These are phyloP conservation scores for Polylopha cassiicola DNA, from an alignment of 2,888 invertebrate species.

Conservation along the genomic window DNA sequence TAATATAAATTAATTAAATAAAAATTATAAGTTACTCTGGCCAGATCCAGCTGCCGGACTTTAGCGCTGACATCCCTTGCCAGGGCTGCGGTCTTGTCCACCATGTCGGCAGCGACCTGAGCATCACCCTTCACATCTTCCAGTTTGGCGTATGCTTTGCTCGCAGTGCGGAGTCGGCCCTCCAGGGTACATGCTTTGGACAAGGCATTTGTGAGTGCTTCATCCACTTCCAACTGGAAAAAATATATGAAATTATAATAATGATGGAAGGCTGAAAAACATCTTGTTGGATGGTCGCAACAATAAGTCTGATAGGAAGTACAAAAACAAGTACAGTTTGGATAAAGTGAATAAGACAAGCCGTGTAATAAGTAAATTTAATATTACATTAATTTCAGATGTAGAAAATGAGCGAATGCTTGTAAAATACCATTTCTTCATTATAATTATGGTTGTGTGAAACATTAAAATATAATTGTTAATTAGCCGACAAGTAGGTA, in stretches of 20 bases:
- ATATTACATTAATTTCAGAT: too few species aligned
- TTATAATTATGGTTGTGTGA: too few species aligned
- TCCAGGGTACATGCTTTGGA: slow-evolving; percentile 86
- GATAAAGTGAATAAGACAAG: too few species aligned
- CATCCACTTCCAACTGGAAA: slow-evolving; percentile 81
- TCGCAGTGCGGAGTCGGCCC: slow-evolving; percentile 87
- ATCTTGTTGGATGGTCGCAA: too few species aligned
- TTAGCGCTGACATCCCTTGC: slow-evolving; percentile 97
- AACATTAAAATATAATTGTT: not conserved
- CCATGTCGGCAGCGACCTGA: slow-evolving; percentile 88
- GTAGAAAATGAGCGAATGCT: too few species aligned
- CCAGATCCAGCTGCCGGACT: slow-evolving; percentile 94
- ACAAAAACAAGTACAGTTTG: too few species aligned
- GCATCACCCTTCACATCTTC: slow-evolving; percentile 86
- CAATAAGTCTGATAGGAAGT: too few species aligned
- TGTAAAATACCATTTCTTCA: too few species aligned
- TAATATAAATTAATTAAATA: not conserved
- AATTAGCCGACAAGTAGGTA: not conserved
- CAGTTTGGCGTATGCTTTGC: slow-evolving; percentile 88
- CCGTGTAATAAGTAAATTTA: too few species aligned
- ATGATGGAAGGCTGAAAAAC: too few species aligned
- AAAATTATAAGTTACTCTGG: slow-evolving; percentile 80
- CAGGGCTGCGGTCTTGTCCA: slow-evolving; percentile 89
- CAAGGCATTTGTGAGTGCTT: slow-evolving; percentile 83
- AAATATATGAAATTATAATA: slow-evolving; percentile 14